Evolutionary conservation across 1,140 invertebrate genomes (phyloP).

Genomic region (Brevipalpus yothersi): DNA sequence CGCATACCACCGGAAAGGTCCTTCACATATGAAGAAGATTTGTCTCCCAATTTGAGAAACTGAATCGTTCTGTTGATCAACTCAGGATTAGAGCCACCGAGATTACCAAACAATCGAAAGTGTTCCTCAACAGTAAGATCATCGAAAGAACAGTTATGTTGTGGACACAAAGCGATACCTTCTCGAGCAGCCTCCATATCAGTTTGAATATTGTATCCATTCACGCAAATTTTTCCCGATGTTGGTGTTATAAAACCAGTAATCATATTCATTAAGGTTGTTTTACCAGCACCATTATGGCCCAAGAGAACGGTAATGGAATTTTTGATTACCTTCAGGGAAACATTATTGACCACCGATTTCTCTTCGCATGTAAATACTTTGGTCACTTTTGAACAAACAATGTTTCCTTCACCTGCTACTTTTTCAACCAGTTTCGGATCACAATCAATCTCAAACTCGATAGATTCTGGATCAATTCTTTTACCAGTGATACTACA

Average conservation of each 20-base stretch:
- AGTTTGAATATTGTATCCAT: constrained; percentile 34
- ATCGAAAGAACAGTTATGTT: constrained; percentile 27
- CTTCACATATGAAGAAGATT: constrained; percentile 35
- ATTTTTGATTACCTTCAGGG: constrained; percentile 44
- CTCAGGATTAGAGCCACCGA: constrained; percentile 32
- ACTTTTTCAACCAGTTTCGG: background rate
- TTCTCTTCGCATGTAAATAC: constrained; percentile 17
- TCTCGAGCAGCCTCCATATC: constrained; percentile 29
- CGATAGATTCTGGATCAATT: constrained; percentile 22
- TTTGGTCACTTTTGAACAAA: constrained; percentile 19
- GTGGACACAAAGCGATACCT: constrained; percentile 65
- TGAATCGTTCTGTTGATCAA: constrained; percentile 17
- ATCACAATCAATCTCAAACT: background rate
- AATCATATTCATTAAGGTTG: constrained; percentile 53
- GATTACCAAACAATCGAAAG: constrained; percentile 9
- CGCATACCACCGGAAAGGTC: constrained; percentile 64
- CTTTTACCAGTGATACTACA: constrained; percentile 13
- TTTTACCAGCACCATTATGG: constrained; percentile 44
- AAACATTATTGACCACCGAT: constrained; percentile 37
- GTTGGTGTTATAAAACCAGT: constrained; percentile 41
- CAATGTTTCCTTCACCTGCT: background rate
- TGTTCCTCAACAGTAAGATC: constrained; percentile 20
- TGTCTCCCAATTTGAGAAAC: constrained; percentile 28
- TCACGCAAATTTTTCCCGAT: constrained; percentile 35
- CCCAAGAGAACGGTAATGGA: constrained; percentile 39